Base-by-base conservation (phyloP, 2,888 invertebrate species). In the Agrochola circellaris region DNA sequence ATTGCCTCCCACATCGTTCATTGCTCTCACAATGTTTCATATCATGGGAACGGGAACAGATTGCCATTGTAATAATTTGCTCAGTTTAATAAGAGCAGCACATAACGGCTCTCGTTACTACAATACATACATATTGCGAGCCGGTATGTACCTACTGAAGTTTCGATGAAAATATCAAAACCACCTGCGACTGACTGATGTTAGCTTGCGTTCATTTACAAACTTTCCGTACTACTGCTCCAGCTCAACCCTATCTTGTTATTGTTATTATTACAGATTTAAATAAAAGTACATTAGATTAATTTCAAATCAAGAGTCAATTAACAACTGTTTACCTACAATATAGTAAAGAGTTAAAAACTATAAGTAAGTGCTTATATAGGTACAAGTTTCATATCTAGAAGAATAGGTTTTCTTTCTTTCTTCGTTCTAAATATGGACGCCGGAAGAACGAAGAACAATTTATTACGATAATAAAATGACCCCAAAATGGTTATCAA, bases 21-120 rank as follows among this genome's bases (percentile, higher is more conserved):
- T 62, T 79, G 75, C 82, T 56, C 75, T n/a, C 75, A 11, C 75
- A 75, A 66, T 65, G 48, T 60, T 74, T 45, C 17, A 15, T 15
- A 26, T 8, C 45, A 61, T 66, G 82, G 38, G 75, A 48, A 75
- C 60, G 79, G n/a, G 61, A 56, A 66, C 60, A 34, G 30, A 65
- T 26, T 13, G 20, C 45, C 66, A 48, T 60, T 75, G 54, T 75
- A n/a, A 56, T 66, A 38, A 81, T 45, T 74, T 34, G 26, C 45
- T 23, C 60, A 34, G 45, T 61, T 74, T 45, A 54, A 45, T 60
- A 17, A 34, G 17, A 73, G 42, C 58, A 42, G 56, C 42, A 72
- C 13, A 42, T 23, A 60, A 60, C 58, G 34, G 42, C 13, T 45
- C 13, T 30, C 5, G 54, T 38, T 48, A 23, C 34, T 42, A 15